These are phyloP conservation scores for Ailurus styani DNA, from an alignment of 2,113 vertebrate genomes.

Conservation along the genomic window DNA sequence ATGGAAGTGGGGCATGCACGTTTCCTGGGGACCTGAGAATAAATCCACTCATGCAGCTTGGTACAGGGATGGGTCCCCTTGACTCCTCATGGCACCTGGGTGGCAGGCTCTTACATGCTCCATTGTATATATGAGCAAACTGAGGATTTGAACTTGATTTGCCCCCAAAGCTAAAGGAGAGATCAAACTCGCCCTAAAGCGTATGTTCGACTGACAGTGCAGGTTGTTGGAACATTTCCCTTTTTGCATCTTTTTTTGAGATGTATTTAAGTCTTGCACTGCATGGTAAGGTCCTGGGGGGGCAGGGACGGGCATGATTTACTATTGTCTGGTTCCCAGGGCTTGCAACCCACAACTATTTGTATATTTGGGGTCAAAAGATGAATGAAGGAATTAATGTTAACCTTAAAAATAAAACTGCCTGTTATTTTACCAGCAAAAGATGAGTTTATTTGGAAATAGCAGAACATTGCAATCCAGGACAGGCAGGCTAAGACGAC, in stretches of 20 bases:
- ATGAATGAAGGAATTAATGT: not conserved
- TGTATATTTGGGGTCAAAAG: rapidly evolving
- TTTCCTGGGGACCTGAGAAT: rapidly evolving
- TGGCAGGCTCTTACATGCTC: rapidly evolving
- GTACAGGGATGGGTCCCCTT: rapidly evolving
- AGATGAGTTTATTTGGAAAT: not conserved
- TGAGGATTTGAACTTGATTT: not conserved
- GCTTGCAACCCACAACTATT: rapidly evolving
- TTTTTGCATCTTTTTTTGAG: not conserved
- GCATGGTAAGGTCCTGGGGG: rapidly evolving
- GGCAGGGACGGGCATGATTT: not conserved
- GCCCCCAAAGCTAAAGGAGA: not conserved
- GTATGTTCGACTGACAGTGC: too few relatives aligned
- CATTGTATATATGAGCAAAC: not conserved
- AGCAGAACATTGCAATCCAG: not conserved
- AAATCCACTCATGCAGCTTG: rapidly evolving
- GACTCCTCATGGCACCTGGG: rapidly evolving
- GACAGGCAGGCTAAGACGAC: not conserved
- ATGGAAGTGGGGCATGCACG: rapidly evolving
- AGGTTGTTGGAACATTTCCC: not conserved
- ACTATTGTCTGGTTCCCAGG: rapidly evolving
- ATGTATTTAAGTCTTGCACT: not conserved
- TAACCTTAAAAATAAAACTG: not conserved
- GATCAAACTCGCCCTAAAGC: not conserved
- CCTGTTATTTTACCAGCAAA: not conserved